Conservation (phyloP, 1,140 invertebrate genomes). For the Pseudomyrmex concolor region DNA sequence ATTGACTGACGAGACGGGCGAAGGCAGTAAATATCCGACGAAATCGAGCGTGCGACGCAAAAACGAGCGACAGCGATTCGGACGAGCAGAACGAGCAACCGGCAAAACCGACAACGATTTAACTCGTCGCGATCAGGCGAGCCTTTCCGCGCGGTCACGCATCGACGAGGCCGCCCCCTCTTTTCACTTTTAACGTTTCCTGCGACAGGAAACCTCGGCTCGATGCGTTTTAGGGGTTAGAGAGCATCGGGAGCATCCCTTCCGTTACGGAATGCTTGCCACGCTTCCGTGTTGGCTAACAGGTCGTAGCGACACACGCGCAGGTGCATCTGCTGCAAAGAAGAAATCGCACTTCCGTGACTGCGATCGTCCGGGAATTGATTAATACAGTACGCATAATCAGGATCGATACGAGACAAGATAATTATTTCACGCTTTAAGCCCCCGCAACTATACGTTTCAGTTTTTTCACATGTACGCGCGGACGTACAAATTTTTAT, state of each 20-base stretch:
- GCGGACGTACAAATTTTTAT: not conserved
- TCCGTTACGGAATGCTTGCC: slow-evolving; percentile 71
- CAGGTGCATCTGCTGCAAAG: slow-evolving; percentile 60
- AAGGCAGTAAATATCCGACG: slow-evolving; percentile 47
- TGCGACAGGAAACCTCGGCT: slow-evolving; percentile 77
- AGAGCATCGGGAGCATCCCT: slow-evolving; percentile 71
- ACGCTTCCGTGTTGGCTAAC: slow-evolving; percentile 70
- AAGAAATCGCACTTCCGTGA: slow-evolving; percentile 34
- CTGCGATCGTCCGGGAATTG: not conserved
- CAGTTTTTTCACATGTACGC: not conserved
- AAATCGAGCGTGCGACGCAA: slow-evolving; percentile 65
- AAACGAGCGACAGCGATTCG: slow-evolving; percentile 43
- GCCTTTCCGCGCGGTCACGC: slow-evolving; percentile 64
- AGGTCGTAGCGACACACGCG: slow-evolving; percentile 41
- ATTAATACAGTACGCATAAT: slow-evolving; percentile 10
- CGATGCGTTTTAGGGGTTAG: slow-evolving; percentile 73
- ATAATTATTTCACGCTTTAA: slow-evolving; percentile 30
- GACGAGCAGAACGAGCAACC: slow-evolving; percentile 39
- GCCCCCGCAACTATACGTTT: not conserved
- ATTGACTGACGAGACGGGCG: not conserved
- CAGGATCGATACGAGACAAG: not conserved
- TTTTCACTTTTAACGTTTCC: slow-evolving; percentile 68
- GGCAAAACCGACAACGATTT: slow-evolving; percentile 68
- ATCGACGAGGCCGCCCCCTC: slow-evolving; percentile 60
- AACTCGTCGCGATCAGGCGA: slow-evolving; percentile 51